Percentiles rank a stretch among this genome's conserved stretches.
Evolutionary conservation across 2,797 vertebrate genomes (phyloP).

Genomic region (Sciurus vulgaris): DNA sequence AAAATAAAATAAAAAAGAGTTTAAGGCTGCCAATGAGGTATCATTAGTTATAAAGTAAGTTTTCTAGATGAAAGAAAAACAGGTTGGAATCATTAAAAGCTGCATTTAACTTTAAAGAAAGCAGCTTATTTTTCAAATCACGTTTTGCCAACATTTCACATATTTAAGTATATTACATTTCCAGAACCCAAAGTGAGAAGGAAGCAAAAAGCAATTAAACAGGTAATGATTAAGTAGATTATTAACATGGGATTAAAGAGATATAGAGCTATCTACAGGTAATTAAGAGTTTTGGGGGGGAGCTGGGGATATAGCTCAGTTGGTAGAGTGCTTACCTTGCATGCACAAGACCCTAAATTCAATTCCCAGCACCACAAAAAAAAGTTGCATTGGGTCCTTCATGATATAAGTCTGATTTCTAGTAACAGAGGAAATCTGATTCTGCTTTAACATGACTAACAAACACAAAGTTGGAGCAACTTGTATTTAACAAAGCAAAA

Average conservation of each 20-base stretch:
- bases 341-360: too few species aligned
- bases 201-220: neutral
- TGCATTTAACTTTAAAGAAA: slow-evolving; percentile 5
- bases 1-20: neutral
- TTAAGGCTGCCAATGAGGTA: neutral
- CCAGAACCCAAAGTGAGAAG: slow-evolving; percentile 20
- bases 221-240: neutral
- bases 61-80: neutral
- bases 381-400: neutral
- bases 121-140: slow-evolving; percentile 40
- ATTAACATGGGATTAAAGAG: neutral
- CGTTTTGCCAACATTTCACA: slow-evolving; percentile 25
- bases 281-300: neutral
- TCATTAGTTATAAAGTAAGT: neutral
- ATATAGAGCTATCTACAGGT: neutral
- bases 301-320: too few species aligned
- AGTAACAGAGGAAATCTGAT: neutral
- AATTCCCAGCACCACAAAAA: too few species aligned
- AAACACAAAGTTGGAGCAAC: neutral
- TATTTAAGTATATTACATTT: neutral
- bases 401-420: neutral
- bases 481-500: slow-evolving; percentile 18
- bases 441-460: neutral
- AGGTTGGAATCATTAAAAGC: slow-evolving; percentile 14
- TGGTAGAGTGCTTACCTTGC: too few species aligned